A percentile compares a stretch with the other conserved stretches of the same genome.
Conservation (phyloP, 2,113 vertebrate species). For the Stigmatopora argus region DNA sequence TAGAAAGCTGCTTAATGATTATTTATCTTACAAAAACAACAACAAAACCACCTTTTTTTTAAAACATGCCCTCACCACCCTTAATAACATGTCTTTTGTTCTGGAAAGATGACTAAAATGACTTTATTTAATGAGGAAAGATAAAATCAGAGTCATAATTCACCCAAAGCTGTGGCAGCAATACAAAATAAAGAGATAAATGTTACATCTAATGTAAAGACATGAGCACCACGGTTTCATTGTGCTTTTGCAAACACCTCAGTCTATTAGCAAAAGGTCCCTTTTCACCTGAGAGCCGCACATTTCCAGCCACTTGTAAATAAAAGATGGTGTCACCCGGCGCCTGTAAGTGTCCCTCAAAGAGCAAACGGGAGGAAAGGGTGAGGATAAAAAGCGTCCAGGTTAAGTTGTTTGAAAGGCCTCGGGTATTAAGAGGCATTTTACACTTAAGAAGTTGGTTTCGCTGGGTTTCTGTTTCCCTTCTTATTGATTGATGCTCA, state of each 20-base stretch:
- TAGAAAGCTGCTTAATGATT: too few relatives aligned
- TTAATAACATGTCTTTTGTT: too few relatives aligned
- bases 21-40: too few relatives aligned
- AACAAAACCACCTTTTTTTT: too few relatives aligned
- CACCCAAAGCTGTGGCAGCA: neutral
- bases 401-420: conserved; percentile 82
- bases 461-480: conserved; percentile 78
- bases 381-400: conserved; percentile 67
- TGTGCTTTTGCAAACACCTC: conserved; percentile 5
- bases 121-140: too few relatives aligned
- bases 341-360: conserved; percentile 68
- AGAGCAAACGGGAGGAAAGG: conserved; percentile 55
- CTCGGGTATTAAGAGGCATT: conserved; percentile 79
- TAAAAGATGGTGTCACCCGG: conserved; percentile 68
- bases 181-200: neutral
- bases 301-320: conserved; percentile 62
- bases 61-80: too few relatives aligned
- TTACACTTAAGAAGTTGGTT: conserved; percentile 84
- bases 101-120: too few relatives aligned
- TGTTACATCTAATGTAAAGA: too few relatives aligned
- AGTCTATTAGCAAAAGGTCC: conserved; percentile 21
- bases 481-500: conserved; percentile 80
- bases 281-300: conserved; percentile 65
- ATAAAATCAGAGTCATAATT: neutral
- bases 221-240: conserved; percentile 14